Evolutionary conservation across 2,888 invertebrate genomes (phyloP), one percentile per base, ranked within the genome.

Genomic region (Cylloceria caligata): DNA sequence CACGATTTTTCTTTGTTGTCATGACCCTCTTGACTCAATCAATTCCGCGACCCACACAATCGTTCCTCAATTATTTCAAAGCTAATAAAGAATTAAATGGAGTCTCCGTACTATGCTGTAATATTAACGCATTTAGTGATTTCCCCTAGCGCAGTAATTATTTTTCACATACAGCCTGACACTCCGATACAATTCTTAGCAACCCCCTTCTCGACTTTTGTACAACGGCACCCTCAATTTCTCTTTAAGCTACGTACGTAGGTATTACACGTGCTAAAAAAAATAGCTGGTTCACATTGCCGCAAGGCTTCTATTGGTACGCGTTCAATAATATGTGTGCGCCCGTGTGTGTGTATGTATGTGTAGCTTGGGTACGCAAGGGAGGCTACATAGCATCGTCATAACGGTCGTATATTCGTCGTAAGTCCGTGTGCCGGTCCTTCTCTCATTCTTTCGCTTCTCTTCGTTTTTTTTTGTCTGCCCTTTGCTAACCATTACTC

Each of bases 341-440:
- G 55, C 42, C 65, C 19, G 57, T 24, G 42, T 3, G 19, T 60
- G 36, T 49, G 21, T n/a, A 52, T 11, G 84, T n/a, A n/a, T n/a
- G n/a, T n/a, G n/a, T n/a, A n/a, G n/a, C n/a, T n/a, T n/a, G n/a
- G n/a, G n/a, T n/a, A n/a, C n/a, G n/a, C 83, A 83, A 83, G 83
- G 84, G 87, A 87, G 86, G 88, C 88, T 88, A 87, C 87, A 42
- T 45, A 57, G 65, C 81, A 78, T 52, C 79, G 80, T 76, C 80
- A 80, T 76, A 83, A 83, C 83, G 83, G 83, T 83, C 80, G 76
- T 57, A 42, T 39, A 64, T 49, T 75, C 47, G 57, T 16, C 71
- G 34, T 49, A 21, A 57, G 65, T 57, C 57, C 64, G 64, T 67
- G 30, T 30, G 57, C 72, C 47, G 42, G 71, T 72, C 47, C 67